Conservation (phyloP, 2,888 invertebrate genomes). For the Papilio elwesi region DNA sequence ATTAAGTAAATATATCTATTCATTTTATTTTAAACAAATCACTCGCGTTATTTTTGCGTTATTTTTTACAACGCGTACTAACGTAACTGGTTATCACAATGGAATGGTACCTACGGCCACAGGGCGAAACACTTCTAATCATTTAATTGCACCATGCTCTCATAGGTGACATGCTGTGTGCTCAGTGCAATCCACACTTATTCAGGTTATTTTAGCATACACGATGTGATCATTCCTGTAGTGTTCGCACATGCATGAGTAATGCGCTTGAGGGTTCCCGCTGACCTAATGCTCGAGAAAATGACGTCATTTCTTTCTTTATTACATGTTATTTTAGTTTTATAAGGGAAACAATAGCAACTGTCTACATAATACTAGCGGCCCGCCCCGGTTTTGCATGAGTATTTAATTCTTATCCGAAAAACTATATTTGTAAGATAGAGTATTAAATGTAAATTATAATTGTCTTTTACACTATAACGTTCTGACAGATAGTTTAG, state of each 20-base stretch:
- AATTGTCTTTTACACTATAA: no score
- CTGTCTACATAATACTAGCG: no score
- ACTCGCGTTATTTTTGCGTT: no score
- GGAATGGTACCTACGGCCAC: constrained; percentile 17
- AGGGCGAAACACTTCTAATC: background rate
- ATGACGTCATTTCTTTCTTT: background rate
- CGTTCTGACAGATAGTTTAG: no score
- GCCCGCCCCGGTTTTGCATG: no score
- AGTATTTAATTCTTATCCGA: no score
- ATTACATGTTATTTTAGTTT: background rate
- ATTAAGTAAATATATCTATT: no score
- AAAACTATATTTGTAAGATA: no score
- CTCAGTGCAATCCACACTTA: background rate
- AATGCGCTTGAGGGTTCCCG: constrained; percentile 26
- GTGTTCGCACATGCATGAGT: constrained; percentile 25
- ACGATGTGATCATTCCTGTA: background rate
- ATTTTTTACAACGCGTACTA: no score
- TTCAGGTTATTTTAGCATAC: background rate
- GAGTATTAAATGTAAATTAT: no score
- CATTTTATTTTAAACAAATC: no score
- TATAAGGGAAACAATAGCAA: background rate
- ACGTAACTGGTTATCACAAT: constrained; percentile 1
- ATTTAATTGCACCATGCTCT: background rate
- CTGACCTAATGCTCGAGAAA: background rate
- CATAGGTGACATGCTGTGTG: background rate